Percentiles rank a stretch among this genome's conserved stretches.
Conservation (phyloP, 2,888 invertebrate genomes). For the Phortica okadai region DNA sequence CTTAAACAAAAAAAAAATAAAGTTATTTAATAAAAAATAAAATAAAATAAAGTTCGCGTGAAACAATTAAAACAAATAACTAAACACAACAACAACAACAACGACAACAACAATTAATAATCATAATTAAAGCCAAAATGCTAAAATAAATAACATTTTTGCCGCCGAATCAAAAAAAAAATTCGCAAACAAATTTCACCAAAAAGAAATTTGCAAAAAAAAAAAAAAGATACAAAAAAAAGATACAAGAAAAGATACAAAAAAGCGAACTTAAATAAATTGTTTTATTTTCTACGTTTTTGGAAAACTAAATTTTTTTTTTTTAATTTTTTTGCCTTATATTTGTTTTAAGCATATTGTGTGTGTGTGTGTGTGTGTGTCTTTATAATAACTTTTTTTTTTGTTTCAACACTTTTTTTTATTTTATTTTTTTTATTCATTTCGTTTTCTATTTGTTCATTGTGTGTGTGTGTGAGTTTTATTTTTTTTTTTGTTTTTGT, state of each 20-base stretch:
- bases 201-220: neutral
- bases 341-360: conserved; percentile 4
- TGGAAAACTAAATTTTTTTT: too few relatives aligned
- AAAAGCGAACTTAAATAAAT: conserved; percentile 23
- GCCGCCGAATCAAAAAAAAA: neutral
- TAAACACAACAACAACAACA: neutral
- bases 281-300: neutral
- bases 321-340: too few relatives aligned
- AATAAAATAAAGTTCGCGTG: neutral
- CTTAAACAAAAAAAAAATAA: conserved; percentile 5
- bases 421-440: neutral
- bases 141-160: neutral
- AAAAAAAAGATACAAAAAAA: conserved; percentile 38
- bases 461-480: neutral
- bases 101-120: neutral
- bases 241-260: conserved; percentile 44
- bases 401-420: conserved; percentile 2
- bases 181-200: neutral
- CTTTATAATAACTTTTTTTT: neutral
- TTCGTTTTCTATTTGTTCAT: too few relatives aligned
- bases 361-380: too few relatives aligned
- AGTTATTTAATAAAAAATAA: neutral
- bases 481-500: neutral
- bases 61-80: neutral
- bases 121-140: neutral